Percentiles rank a stretch among this genome's conserved stretches.
Conservation (phyloP, 2,113 vertebrate species). For the Antechinus flavipes region DNA sequence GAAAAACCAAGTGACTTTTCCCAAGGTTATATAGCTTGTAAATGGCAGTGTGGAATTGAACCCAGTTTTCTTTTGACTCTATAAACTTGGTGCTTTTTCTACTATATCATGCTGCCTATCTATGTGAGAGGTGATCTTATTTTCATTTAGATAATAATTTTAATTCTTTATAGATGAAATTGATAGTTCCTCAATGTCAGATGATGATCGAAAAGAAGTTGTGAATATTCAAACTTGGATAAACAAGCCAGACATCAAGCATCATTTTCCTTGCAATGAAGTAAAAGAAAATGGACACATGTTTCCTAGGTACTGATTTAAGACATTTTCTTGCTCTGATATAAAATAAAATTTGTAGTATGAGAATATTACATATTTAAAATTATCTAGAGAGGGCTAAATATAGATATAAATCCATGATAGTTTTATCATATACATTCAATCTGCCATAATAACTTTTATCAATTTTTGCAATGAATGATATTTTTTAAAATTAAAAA, state of each 20-base stretch:
- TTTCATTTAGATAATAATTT: slow-evolving; percentile 27
- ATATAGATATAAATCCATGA: background rate
- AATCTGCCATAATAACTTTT: slow-evolving; percentile 36
- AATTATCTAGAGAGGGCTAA: background rate
- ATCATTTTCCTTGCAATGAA: slow-evolving; percentile 96
- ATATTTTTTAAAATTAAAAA: slow-evolving; percentile 16
- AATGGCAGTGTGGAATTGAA: background rate
- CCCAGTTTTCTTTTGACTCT: background rate
- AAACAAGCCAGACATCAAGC: slow-evolving; percentile 97
- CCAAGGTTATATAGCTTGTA: background rate
- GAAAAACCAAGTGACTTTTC: background rate
- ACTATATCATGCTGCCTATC: background rate
- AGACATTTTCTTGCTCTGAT: slow-evolving; percentile 47
- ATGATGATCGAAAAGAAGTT: slow-evolving; percentile 97
- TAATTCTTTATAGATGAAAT: slow-evolving; percentile 92
- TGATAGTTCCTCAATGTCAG: slow-evolving; percentile 97
- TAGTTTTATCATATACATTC: slow-evolving; percentile 43
- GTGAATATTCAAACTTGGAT: slow-evolving; percentile 99
- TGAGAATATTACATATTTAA: background rate
- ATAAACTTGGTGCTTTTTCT: background rate
- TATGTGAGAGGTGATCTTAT: background rate
- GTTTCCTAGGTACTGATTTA: slow-evolving; percentile 93
- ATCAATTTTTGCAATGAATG: slow-evolving; percentile 5
- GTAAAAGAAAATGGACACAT: slow-evolving; percentile 99
- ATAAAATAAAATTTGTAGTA: slow-evolving; percentile 50